A percentile compares a stretch with the other conserved stretches of the same genome.
Conservation (phyloP, 2,797 vertebrate genomes). For the Botia kubotai region DNA sequence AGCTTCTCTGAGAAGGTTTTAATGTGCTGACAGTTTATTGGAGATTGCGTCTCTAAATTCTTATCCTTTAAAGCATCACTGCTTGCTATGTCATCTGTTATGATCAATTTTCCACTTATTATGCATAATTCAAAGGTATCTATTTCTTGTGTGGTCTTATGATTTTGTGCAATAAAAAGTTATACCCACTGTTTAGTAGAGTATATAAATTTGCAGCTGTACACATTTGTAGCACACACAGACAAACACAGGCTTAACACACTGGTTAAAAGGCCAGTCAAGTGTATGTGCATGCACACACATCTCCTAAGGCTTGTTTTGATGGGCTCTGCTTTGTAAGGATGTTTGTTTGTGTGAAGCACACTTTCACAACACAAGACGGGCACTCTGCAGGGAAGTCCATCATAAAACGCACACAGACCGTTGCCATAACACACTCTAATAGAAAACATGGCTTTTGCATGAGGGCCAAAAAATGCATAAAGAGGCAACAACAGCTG, state of each 20-base stretch:
- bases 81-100: too few relatives aligned
- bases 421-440: background rate
- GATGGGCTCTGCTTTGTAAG: constrained; percentile 60
- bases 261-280: background rate
- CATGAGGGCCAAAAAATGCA: background rate
- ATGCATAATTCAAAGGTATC: too few relatives aligned
- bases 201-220: too few relatives aligned
- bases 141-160: too few relatives aligned
- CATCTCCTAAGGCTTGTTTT: constrained; percentile 49
- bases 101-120: too few relatives aligned
- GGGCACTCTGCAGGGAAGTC: constrained; percentile 35
- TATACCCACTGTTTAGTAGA: too few relatives aligned
- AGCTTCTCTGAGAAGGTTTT: too few relatives aligned
- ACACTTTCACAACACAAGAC: constrained; percentile 53
- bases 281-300: background rate
- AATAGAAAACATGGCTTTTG: background rate
- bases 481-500: background rate
- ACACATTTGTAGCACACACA: background rate
- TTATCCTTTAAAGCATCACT: too few relatives aligned
- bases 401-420: constrained; percentile 36
- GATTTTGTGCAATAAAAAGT: too few relatives aligned
- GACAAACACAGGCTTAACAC: background rate
- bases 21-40: too few relatives aligned
- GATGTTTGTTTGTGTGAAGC: constrained; percentile 59
- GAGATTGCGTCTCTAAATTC: too few relatives aligned